A percentile compares a stretch with the other conserved stretches of the same genome.
Conservation (phyloP, 2,888 invertebrate genomes). For the Plebejus anna region DNA sequence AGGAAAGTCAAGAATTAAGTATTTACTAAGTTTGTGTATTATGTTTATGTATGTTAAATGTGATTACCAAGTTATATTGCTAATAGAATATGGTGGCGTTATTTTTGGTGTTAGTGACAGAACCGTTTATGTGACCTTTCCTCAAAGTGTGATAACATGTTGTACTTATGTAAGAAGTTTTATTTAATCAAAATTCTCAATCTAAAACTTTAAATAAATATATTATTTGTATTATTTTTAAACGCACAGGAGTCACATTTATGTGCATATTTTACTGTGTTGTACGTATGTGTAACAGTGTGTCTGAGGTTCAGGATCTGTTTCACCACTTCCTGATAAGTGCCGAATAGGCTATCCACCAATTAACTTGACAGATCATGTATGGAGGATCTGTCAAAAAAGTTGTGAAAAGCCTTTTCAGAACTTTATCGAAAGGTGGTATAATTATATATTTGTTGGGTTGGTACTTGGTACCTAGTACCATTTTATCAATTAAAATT, state of each 20-base stretch:
- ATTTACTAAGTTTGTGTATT: neutral
- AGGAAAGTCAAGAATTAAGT: neutral
- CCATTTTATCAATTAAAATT: too few relatives aligned
- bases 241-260: neutral
- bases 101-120: conserved; percentile 21
- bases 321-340: too few relatives aligned
- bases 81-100: conserved; percentile 13
- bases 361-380: too few relatives aligned
- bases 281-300: neutral
- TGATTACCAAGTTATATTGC: neutral
- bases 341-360: too few relatives aligned
- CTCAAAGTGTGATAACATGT: conserved; percentile 29
- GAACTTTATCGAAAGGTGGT: too few relatives aligned
- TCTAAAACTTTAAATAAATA: neutral
- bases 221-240: neutral
- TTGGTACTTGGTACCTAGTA: too few relatives aligned
- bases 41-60: neutral
- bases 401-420: too few relatives aligned
- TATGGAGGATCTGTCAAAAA: too few relatives aligned
- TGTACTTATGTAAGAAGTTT: neutral
- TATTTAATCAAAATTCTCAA: too few relatives aligned
- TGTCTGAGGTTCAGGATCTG: neutral
- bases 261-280: neutral
- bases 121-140: conserved; percentile 29
- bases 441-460: too few relatives aligned